Conservation (phyloP, 2,797 vertebrate genomes). For the Rostrhamus sociabilis region DNA sequence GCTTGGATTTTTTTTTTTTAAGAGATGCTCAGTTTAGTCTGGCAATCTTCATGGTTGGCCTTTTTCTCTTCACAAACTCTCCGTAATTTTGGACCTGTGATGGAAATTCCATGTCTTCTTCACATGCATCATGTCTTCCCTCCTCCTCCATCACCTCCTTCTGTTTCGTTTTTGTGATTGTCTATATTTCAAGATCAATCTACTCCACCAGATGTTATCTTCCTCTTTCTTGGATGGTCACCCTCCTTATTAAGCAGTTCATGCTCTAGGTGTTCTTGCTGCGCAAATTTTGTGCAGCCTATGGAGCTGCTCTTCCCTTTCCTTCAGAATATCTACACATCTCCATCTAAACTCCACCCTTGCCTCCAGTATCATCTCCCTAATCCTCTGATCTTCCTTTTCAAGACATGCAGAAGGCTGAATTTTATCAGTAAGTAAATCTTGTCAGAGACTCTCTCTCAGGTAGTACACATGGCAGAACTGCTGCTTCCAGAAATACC, state of each 20-base stretch:
- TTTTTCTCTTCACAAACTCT: not conserved
- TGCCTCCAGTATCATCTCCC: not conserved
- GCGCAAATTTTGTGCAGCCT: not conserved
- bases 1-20: not conserved
- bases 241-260: not conserved
- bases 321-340: not conserved
- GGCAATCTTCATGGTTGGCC: not conserved
- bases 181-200: not conserved
- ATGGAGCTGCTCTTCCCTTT: not conserved
- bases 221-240: not conserved
- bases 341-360: not conserved
- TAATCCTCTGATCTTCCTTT: not conserved
- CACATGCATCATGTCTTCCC: not conserved
- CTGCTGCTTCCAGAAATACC: not conserved
- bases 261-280: not conserved
- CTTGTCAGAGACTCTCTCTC: not conserved
- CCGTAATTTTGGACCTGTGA: not conserved
- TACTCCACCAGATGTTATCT: not conserved
- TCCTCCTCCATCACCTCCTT: not conserved
- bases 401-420: not conserved
- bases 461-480: not conserved
- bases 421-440: not conserved
- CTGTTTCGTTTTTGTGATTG: not conserved
- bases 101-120: not conserved
- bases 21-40: not conserved